phyloP scores from a whole-genome alignment of 2,113 vertebrate species.

The Rhinopithecus roxellana region DNA sequence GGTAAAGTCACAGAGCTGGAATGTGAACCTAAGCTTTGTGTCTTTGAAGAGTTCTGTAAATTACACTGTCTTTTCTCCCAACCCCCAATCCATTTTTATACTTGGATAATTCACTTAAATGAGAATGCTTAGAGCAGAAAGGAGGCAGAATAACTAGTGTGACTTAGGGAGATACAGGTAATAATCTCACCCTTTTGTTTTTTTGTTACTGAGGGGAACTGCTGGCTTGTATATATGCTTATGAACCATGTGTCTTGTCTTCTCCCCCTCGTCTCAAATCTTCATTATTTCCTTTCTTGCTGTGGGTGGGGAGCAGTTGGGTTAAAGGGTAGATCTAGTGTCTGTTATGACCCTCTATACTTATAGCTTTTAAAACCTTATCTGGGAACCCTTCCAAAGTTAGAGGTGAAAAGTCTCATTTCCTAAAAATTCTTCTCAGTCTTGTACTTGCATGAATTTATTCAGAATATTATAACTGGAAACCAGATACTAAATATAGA shows the following conservation, averaged over 20 bases:
- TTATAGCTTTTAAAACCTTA: neutral
- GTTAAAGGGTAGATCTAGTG: slow-evolving; percentile 6
- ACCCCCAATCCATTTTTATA: neutral
- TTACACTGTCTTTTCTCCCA: neutral
- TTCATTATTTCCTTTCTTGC: neutral
- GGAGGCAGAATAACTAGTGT: neutral
- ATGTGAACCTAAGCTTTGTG: neutral
- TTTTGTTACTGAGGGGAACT: neutral
- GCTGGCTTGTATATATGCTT: neutral
- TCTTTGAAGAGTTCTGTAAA: neutral
- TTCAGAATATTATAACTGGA: slow-evolving; percentile 21
- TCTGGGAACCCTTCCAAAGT: slow-evolving; percentile 39
- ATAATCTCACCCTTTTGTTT: neutral
- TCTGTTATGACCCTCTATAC: neutral
- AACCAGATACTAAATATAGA: slow-evolving; percentile 55
- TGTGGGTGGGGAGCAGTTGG: neutral
- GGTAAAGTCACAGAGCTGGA: neutral
- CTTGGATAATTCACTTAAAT: neutral
- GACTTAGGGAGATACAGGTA: neutral
- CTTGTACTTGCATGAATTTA: neutral
- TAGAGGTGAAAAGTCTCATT: slow-evolving; percentile 60
- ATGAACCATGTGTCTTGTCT: neutral
- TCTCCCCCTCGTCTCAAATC: neutral
- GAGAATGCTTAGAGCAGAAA: neutral
- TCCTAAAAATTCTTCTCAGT: slow-evolving; percentile 60